Evolutionary conservation across 2,797 vertebrate species (phyloP).

Genomic region (Enteromius paludinosus): DNA sequence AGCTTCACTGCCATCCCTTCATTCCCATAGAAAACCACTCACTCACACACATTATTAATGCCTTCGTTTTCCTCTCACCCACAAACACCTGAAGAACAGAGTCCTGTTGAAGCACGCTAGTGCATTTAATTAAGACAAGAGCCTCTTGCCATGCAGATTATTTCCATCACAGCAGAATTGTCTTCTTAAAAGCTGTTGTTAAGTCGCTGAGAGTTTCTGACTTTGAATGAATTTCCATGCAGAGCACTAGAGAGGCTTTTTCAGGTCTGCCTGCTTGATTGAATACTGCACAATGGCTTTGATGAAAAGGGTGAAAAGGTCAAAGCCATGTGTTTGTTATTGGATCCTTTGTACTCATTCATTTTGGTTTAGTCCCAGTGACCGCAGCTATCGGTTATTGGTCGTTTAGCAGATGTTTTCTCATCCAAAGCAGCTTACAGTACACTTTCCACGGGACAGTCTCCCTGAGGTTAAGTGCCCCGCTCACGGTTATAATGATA

Average conservation of each 20-base stretch:
- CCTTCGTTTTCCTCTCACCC: constrained; percentile 13
- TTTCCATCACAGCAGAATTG: constrained; percentile 45
- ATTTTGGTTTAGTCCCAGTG: constrained; percentile 38
- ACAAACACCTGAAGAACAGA: constrained; percentile 46
- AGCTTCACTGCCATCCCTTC: neutral
- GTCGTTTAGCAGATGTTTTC: constrained; percentile 39
- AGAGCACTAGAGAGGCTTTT: neutral
- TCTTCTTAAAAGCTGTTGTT: constrained; percentile 39
- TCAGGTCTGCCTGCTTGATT: constrained; percentile 23
- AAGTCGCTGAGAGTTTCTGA: constrained; percentile 26
- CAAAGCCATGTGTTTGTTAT: constrained; percentile 33
- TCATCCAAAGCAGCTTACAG: constrained; percentile 41
- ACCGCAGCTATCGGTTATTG: constrained; percentile 29
- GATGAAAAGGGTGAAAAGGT: constrained; percentile 27
- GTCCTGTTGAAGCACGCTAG: constrained; percentile 34
- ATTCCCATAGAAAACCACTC: neutral
- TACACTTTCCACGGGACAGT: constrained; percentile 24
- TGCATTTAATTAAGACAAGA: constrained; percentile 54
- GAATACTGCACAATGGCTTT: constrained; percentile 26
- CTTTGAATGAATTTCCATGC: constrained; percentile 30
- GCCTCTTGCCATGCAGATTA: constrained; percentile 51
- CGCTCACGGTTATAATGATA: neutral
- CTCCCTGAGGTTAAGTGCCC: constrained; percentile 11
- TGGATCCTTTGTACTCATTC: constrained; percentile 24
- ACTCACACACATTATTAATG: constrained; percentile 2